Conservation (phyloP, 2,113 vertebrate genomes). For the Strix aluco region DNA sequence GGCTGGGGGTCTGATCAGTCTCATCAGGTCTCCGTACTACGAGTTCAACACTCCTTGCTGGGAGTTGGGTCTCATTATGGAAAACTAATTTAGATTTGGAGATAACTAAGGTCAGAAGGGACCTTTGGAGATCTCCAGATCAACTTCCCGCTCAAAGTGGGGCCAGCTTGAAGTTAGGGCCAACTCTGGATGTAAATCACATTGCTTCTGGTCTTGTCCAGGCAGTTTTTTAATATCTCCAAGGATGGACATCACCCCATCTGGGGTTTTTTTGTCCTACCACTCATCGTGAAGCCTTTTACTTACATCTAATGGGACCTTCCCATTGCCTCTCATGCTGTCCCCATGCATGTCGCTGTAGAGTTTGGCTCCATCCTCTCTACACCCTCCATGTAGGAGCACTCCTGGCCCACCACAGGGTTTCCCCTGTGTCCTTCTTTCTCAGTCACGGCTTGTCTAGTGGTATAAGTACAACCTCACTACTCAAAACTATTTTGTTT, state of each 20-base stretch:
- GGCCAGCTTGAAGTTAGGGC: not conserved
- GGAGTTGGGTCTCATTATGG: not conserved
- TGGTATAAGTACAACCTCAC: not conserved
- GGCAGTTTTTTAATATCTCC: not conserved
- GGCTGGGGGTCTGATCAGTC: not conserved
- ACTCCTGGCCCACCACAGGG: not conserved
- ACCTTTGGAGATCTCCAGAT: not conserved
- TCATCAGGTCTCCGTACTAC: not conserved
- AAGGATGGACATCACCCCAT: not conserved
- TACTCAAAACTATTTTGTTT: not conserved
- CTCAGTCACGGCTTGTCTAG: not conserved
- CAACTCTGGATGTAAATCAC: not conserved
- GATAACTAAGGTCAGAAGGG: not conserved
- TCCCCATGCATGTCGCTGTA: not conserved
- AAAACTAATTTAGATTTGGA: not conserved
- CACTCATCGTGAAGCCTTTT: not conserved
- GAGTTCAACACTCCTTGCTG: not conserved
- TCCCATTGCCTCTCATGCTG: fast-evolving
- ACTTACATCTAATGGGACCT: not conserved
- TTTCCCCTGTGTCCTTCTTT: not conserved
- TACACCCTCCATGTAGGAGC: not conserved
- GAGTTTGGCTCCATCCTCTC: not conserved
- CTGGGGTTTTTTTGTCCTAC: not conserved
- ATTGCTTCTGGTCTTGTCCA: not conserved
- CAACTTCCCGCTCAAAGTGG: fast-evolving